Evolutionary conservation across 2,113 vertebrate species (phyloP).

Genomic region (Bettongia penicillata): DNA sequence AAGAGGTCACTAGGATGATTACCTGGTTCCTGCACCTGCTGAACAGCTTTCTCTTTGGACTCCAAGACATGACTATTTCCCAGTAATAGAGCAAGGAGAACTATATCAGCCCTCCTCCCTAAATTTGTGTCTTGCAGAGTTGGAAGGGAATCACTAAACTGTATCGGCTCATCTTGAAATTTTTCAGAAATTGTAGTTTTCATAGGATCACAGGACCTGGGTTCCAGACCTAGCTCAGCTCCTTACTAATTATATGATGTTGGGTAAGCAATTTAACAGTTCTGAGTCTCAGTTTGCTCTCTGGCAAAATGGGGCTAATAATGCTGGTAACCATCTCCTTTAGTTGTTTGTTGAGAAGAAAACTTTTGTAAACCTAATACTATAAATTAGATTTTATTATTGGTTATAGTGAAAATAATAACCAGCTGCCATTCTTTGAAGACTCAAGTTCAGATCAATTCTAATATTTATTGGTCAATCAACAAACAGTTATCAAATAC

Average conservation of each 20-base stretch:
- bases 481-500: neutral
- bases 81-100: neutral
- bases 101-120: neutral
- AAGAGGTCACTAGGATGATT: neutral
- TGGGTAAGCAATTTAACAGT: neutral
- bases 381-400: neutral
- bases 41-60: neutral
- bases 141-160: neutral
- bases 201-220: neutral
- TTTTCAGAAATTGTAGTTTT: neutral
- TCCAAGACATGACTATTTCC: neutral
- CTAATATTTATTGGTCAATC: neutral
- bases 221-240: neutral
- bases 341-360: neutral
- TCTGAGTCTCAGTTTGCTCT: neutral
- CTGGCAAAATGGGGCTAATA: neutral
- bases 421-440: neutral
- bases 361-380: neutral
- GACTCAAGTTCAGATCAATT: neutral
- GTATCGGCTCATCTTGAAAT: neutral
- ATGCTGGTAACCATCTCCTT: neutral
- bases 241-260: neutral
- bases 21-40: neutral
- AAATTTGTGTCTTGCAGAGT: neutral
- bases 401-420: neutral